Base-by-base conservation (phyloP, 2,797 vertebrate genomes). In the Pseudochirops corinnae region DNA sequence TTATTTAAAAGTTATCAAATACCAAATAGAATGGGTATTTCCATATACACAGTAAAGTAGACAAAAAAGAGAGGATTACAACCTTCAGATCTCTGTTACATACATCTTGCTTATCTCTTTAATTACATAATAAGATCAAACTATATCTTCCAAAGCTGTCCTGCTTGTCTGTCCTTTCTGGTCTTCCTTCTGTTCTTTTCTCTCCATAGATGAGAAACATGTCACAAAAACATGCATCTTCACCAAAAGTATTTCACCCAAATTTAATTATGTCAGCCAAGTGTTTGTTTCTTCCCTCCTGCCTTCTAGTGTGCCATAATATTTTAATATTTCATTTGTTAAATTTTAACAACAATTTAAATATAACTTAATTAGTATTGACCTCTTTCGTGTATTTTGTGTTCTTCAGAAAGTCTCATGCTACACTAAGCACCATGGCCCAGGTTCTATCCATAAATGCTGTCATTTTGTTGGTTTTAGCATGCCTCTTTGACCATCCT, bases 321-420 rank as follows among this genome's bases (percentile, higher is more conserved):
- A 98, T 98, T 98, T 97, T 95, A 96, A 97, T 97, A 97, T 96
- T 96, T 94, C 96, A 92, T 96, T 91, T 95, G 96, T 97, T 97
- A 97, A 97, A 96, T 82, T 97, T 98, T 97, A 98, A 97, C 96
- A 94, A 53, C 90, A 55, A 93, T 90, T 94, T 94, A 90, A 96
- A 95, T 96, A 94, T 93, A 0, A 21, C 46, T 55, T 16, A 12
- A 5, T 55, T 91, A n/a, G 31, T 55, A 18, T 55, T 91, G 13
- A 53, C 13, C 33, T 55, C 14, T 55, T 91, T 91, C 4, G 33
- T 55, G 12, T 91, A 91, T 91, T 55, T 91, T 55, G 18, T 33
- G 14, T 91, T n/a, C 28, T 91, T 91, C 7, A 53, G 50, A 55
- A 87, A 87, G 39, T 13, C 5, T 91, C 39, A 91, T 31, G 50